Percentiles rank a stretch among this genome's conserved stretches.
Evolutionary conservation across 2,888 invertebrate genomes (phyloP).

Genomic region (Hetaerina titia): DNA sequence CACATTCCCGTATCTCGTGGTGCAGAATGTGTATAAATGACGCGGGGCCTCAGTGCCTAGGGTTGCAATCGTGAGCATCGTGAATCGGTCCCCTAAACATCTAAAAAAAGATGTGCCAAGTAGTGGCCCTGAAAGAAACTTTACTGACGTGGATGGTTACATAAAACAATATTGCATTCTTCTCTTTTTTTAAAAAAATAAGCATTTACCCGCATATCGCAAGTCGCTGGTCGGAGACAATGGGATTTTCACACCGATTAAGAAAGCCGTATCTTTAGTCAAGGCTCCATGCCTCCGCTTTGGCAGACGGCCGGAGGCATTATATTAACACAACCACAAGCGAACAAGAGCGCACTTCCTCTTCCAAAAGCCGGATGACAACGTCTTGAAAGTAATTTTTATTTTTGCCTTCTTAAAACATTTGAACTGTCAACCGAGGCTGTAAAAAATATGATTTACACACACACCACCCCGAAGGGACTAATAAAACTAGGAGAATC

Average conservation of each 20-base stretch:
- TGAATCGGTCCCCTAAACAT: no score
- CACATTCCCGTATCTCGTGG: no score
- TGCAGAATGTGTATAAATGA: no score
- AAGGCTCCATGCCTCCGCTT: background rate
- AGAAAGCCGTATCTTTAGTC: background rate
- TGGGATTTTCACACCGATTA: background rate
- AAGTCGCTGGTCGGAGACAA: background rate
- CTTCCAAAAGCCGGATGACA: background rate
- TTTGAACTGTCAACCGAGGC: no score
- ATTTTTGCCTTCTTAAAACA: background rate
- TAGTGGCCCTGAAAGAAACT: no score
- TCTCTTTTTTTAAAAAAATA: background rate
- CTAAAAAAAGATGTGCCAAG: no score
- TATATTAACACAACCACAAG: background rate
- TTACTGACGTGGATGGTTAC: background rate
- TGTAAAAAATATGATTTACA: background rate
- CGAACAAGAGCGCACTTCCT: background rate
- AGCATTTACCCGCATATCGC: background rate
- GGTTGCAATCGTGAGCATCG: no score
- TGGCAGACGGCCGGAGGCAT: background rate
- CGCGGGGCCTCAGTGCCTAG: no score
- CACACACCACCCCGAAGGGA: background rate
- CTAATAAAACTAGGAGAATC: background rate
- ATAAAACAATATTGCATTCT: conserved; percentile 11
- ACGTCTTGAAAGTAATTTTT: background rate